Evolutionary conservation across 2,888 invertebrate species (phyloP), one percentile per base, ranked within the genome.

Genomic region (Pharmacophagus antenor): DNA sequence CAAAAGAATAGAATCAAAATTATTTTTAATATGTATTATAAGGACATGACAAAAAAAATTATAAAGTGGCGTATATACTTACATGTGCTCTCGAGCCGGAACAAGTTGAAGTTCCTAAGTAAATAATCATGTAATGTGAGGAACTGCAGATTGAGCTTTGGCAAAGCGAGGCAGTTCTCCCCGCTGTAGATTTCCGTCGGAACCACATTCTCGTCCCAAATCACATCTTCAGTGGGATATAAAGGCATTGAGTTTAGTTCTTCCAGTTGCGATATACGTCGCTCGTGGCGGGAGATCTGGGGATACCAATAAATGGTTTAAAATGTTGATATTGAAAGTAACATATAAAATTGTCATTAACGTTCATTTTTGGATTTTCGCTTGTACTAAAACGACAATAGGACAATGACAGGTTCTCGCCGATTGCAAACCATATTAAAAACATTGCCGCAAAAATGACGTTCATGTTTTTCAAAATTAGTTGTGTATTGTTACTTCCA

Each of bases 201-300:
- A 0, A 99, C 99, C 47, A 99, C 94, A 78, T 99, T 99, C 82
- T 99, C 99, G 84, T 99, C 98, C 99, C 99, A 99, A 70, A 99
- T 98, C 2, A 99, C 95, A 62, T 96, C 95, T 81, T 99, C 99
- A 0, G 98, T 99, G 0, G 99, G 99, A 80, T 99, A 99, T 0
- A 99, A 91, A 0, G 99, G 99, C 97, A 99, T 98, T 70, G 97
- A 96, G 81, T 99, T 99, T 12, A 99, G 87, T 58, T 97, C 96
- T 77, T 99, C 97, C 56, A 99, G 86, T 76, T 99, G 99, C 0
- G 98, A 99, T 37, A 95, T 94, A 53, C 97, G 93, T 44, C 95
- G 93, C 80, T 98, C 98, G 80, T 98, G 98, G 2, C 96, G 92
- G 0, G 95, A 95, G 68, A 95, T 93, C 95, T 95, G 25, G 6